Evolutionary conservation across 2,888 invertebrate genomes (phyloP).

Genomic region (Oeneis ivallda): DNA sequence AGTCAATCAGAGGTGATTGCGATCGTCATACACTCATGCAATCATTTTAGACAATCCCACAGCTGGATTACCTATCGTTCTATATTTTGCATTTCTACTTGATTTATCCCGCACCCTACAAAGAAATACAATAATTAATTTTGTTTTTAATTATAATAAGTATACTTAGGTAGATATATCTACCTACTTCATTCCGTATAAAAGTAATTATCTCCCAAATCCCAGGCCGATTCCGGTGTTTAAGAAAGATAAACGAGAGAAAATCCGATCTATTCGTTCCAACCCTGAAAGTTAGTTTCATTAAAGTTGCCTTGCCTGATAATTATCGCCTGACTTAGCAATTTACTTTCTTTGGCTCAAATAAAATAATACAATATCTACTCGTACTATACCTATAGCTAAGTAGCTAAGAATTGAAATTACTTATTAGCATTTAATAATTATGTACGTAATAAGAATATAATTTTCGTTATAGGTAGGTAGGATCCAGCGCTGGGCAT

Average conservation of each 20-base stretch:
- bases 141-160: neutral
- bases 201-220: constrained; percentile 73
- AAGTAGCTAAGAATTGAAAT: no score
- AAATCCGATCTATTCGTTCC: constrained; percentile 69
- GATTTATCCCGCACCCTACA: neutral
- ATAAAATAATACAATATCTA: neutral
- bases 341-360: constrained; percentile 9
- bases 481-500: no score
- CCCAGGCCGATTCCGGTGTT: constrained; percentile 76
- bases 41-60: no score
- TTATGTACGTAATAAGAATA: neutral
- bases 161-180: neutral
- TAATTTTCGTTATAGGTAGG: no score
- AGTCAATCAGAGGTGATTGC: no score
- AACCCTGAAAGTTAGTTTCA: constrained; percentile 57
- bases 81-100: neutral
- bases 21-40: no score
- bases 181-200: constrained; percentile 41
- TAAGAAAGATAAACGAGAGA: constrained; percentile 79
- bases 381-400: no score
- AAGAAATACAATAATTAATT: neutral
- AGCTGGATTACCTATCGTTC: no score
- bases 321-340: constrained; percentile 22
- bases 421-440: no score
- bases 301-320: constrained; percentile 24